phyloP scores from a whole-genome alignment of 2,797 vertebrate genomes.

The Rhinoraja longicauda region DNA sequence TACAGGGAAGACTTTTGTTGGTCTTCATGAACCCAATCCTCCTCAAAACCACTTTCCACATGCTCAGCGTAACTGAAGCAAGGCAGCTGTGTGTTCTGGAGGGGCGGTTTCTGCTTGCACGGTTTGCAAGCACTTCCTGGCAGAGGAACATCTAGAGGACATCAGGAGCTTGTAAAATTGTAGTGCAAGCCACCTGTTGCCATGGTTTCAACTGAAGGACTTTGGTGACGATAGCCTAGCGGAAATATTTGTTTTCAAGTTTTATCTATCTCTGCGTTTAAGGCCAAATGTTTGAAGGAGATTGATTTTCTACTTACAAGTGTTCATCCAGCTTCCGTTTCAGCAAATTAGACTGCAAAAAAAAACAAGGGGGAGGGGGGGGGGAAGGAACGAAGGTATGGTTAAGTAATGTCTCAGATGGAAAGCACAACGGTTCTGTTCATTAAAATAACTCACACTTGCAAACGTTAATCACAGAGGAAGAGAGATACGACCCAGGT shows the following conservation, averaged over 20 bases:
- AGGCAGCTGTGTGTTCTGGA: neutral
- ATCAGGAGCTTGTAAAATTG: neutral
- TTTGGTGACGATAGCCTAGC: neutral
- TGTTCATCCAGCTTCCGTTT: conserved; percentile 85
- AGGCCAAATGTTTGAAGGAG: neutral
- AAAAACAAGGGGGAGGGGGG: conserved; percentile 19
- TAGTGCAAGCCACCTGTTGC: neutral
- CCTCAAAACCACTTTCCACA: neutral
- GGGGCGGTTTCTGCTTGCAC: neutral
- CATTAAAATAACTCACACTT: neutral
- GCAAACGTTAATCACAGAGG: neutral
- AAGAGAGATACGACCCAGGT: neutral
- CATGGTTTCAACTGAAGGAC: neutral
- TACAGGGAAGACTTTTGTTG: neutral
- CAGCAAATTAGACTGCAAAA: conserved; percentile 66
- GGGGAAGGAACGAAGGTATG: neutral
- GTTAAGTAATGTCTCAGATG: neutral
- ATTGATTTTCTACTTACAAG: conserved; percentile 64
- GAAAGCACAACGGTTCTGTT: neutral
- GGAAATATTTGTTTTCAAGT: neutral
- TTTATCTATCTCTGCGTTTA: neutral
- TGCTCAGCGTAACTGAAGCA: neutral
- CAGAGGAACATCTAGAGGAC: neutral
- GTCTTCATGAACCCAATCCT: neutral
- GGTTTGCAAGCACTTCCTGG: neutral